Evolutionary conservation across 2,797 vertebrate species (phyloP).

Genomic region (Takifugu rubripes): DNA sequence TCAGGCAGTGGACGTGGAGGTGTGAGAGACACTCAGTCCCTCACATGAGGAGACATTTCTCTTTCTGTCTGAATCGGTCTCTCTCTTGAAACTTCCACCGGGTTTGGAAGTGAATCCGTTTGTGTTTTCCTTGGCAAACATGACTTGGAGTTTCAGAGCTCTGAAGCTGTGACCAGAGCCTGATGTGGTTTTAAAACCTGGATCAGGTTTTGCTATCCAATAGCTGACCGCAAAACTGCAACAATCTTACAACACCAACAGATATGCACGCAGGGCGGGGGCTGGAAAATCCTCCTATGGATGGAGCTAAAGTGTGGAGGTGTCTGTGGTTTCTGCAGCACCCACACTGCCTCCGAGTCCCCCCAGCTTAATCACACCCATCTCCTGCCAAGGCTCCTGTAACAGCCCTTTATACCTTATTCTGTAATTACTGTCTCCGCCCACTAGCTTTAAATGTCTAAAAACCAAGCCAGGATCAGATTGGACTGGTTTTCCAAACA

Average conservation of each 20-base stretch:
- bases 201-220: too few species aligned
- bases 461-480: neutral
- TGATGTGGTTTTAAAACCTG: too few species aligned
- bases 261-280: constrained; percentile 14
- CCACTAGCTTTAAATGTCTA: neutral
- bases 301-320: constrained; percentile 15
- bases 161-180: neutral
- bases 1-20: neutral
- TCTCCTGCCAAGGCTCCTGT: constrained; percentile 42
- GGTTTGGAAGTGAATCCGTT: too few species aligned
- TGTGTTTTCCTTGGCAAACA: too few species aligned
- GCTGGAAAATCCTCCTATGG: constrained; percentile 28
- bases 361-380: constrained; percentile 33
- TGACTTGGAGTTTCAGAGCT: neutral
- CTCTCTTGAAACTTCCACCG: too few species aligned
- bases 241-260: neutral
- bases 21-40: too few species aligned
- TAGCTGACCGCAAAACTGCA: too few species aligned
- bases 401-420: constrained; percentile 12
- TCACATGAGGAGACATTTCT: too few species aligned
- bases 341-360: constrained; percentile 1
- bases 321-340: constrained; percentile 32
- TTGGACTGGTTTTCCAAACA: neutral
- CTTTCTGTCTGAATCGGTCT: too few species aligned
- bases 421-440: constrained; percentile 2